Conservation (phyloP, 2,113 vertebrate species). For the Oryctolagus cuniculus region DNA sequence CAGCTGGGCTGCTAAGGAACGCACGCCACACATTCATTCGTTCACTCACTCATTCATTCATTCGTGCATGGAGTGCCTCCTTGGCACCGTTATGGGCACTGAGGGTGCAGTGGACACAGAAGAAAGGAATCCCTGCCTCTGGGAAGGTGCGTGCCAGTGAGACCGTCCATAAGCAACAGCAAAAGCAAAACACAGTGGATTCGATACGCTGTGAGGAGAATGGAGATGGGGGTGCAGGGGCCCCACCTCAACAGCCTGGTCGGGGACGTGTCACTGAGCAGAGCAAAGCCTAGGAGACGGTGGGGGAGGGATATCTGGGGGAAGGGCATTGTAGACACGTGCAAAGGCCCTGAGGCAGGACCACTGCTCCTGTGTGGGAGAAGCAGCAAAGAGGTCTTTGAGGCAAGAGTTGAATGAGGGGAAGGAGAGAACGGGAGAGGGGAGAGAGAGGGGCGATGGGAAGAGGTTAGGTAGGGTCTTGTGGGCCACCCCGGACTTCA, state of each 20-base stretch:
- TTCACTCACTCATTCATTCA: not conserved
- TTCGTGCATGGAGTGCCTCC: not conserved
- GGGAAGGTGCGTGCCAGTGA: not conserved
- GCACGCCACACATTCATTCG: not conserved
- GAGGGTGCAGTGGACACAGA: not conserved
- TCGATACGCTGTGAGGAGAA: not conserved
- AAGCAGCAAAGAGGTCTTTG: not conserved
- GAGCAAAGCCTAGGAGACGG: not conserved
- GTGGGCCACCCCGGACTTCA: not conserved
- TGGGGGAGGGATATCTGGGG: not conserved
- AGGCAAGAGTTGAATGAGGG: not conserved
- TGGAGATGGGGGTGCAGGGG: not conserved
- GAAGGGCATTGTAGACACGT: not conserved
- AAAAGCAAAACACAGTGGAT: not conserved
- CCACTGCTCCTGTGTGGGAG: not conserved
- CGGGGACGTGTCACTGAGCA: not conserved
- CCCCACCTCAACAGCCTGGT: not conserved
- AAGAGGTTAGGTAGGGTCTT: not conserved
- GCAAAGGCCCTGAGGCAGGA: not conserved
- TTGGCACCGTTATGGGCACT: not conserved
- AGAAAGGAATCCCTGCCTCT: not conserved
- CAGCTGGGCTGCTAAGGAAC: not conserved
- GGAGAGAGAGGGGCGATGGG: not conserved
- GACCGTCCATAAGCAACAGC: not conserved
- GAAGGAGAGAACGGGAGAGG: not conserved